A percentile compares a stretch with the other conserved stretches of the same genome.
phyloP scores from a whole-genome alignment of 2,888 invertebrate species.

The Hypena proboscidalis region DNA sequence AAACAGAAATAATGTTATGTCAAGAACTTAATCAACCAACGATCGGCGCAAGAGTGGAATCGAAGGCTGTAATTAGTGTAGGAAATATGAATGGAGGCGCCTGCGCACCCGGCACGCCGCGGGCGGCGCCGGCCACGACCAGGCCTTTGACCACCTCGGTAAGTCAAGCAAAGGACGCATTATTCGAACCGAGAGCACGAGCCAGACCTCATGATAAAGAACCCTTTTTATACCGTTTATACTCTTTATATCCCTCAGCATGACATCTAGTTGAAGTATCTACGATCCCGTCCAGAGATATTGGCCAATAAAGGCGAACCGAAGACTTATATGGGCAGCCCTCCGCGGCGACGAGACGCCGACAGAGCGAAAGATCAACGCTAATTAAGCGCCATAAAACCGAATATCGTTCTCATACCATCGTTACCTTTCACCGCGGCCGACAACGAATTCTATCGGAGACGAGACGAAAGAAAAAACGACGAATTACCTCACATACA shows the following conservation, averaged over 20 bases:
- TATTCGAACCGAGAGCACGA: conserved; percentile 31
- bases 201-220: conserved; percentile 41
- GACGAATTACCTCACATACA: conserved; percentile 66
- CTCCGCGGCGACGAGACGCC: conserved; percentile 57
- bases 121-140: conserved; percentile 50
- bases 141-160: conserved; percentile 24
- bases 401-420: conserved; percentile 72
- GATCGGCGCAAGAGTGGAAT: conserved; percentile 52
- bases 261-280: conserved; percentile 69
- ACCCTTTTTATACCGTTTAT: conserved; percentile 56
- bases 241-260: conserved; percentile 56
- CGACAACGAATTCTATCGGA: conserved; percentile 63
- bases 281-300: conserved; percentile 63
- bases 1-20: conserved; percentile 63
- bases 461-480: conserved; percentile 56
- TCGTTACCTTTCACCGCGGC: conserved; percentile 75
- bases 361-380: conserved; percentile 72
- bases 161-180: conserved; percentile 34
- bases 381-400: conserved; percentile 82
- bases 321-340: conserved; percentile 64
- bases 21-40: conserved; percentile 72
- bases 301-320: conserved; percentile 66
- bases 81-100: conserved; percentile 77
- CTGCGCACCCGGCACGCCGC: conserved; percentile 59
- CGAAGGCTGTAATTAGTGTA: conserved; percentile 73